A percentile compares a stretch with the other conserved stretches of the same genome.
Evolutionary conservation across 2,113 vertebrate species (phyloP).

Genomic region (Zootoca vivipara): DNA sequence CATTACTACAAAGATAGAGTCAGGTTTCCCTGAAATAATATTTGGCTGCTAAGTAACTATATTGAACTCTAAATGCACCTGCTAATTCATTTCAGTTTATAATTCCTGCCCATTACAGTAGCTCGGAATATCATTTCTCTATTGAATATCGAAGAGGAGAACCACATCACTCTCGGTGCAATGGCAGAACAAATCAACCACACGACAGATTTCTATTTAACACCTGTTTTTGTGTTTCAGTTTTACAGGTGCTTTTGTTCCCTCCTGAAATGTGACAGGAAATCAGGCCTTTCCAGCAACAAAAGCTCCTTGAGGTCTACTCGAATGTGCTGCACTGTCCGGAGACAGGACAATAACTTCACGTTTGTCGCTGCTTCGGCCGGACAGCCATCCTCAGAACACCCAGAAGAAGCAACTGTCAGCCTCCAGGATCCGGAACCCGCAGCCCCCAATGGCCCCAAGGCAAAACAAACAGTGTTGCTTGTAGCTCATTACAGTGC

Average conservation of each 20-base stretch:
- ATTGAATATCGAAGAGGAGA: not conserved
- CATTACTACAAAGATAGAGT: not conserved
- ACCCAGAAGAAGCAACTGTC: constrained; percentile 53
- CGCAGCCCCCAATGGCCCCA: not conserved
- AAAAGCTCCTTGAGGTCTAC: constrained; percentile 73
- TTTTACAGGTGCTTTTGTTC: constrained; percentile 84
- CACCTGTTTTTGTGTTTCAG: constrained; percentile 54
- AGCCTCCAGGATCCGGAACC: constrained; percentile 28
- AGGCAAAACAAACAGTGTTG: constrained; percentile 52
- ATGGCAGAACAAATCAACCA: not conserved
- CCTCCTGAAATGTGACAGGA: constrained; percentile 70
- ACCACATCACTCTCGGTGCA: not conserved
- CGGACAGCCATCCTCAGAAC: constrained; percentile 31
- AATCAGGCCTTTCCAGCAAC: constrained; percentile 56
- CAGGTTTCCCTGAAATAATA: not conserved
- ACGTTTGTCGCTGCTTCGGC: constrained; percentile 69
- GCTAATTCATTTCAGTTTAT: not conserved
- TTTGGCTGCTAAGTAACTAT: not conserved
- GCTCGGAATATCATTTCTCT: not conserved
- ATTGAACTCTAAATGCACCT: not conserved
- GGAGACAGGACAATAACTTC: constrained; percentile 49
- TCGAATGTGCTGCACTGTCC: constrained; percentile 46
- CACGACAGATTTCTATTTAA: not conserved
- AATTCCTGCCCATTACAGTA: not conserved
- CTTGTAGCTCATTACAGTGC: constrained; percentile 59